Percentiles rank a stretch among this genome's conserved stretches.
phyloP scores from a whole-genome alignment of 2,888 invertebrate genomes.

The Nephrotoma guestfalica region DNA sequence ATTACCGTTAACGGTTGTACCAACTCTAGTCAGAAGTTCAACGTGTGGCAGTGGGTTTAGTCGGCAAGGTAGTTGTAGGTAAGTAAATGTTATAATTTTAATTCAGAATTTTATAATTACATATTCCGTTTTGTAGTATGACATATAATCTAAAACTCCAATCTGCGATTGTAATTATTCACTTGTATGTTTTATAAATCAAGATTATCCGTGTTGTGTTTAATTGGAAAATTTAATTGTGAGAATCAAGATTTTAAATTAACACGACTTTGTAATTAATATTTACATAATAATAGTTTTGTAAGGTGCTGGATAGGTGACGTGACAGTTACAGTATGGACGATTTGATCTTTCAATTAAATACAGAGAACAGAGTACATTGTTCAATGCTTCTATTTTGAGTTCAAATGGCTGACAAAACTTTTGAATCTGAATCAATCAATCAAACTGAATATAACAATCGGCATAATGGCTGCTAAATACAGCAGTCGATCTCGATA shows the following conservation, averaged over 20 bases:
- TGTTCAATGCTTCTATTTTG: too few relatives aligned
- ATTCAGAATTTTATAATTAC: background rate
- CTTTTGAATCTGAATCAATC: too few relatives aligned
- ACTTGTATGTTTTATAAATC: background rate
- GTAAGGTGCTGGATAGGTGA: too few relatives aligned
- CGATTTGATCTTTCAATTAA: too few relatives aligned
- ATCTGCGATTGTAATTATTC: background rate
- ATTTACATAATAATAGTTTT: too few relatives aligned
- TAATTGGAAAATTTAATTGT: background rate
- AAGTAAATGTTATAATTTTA: conserved; percentile 12
- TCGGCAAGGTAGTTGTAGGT: conserved; percentile 28
- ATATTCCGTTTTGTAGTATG: background rate
- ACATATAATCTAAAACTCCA: background rate
- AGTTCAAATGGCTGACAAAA: too few relatives aligned
- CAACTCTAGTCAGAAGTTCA: conserved; percentile 26
- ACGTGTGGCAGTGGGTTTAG: conserved; percentile 22
- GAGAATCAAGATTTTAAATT: background rate
- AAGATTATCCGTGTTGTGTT: background rate
- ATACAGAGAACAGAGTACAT: too few relatives aligned
- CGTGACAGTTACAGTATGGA: too few relatives aligned
- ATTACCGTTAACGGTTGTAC: conserved; percentile 31
- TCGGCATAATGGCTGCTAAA: too few relatives aligned
- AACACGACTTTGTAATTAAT: background rate
- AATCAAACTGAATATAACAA: too few relatives aligned
- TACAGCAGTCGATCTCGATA: too few relatives aligned